These are phyloP conservation scores for Syrphus vitripennis DNA, from an alignment of 2,888 invertebrate genomes.

Conservation along the genomic window DNA sequence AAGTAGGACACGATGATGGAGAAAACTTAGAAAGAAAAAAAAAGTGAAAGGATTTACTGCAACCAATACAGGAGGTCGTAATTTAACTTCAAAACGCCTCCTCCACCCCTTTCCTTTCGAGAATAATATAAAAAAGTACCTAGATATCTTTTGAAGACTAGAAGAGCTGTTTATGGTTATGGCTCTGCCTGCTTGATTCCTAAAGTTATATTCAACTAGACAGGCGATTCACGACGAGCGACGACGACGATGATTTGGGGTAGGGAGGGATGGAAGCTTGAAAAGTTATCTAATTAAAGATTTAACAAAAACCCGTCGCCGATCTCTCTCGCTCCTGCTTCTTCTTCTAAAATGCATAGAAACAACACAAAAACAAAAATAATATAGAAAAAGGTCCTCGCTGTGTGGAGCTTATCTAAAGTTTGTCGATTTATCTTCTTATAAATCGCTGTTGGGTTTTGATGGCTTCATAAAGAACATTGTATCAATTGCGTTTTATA, in stretches of 20 bases:
- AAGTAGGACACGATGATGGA: constrained; percentile 22
- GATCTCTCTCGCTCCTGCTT: not conserved
- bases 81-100: constrained; percentile 21
- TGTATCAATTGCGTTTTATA: constrained; percentile 54
- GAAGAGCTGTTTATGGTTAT: constrained; percentile 17
- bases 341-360: constrained; percentile 55
- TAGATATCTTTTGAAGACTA: constrained; percentile 12
- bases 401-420: constrained; percentile 37
- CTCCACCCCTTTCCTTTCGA: not conserved
- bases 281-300: constrained; percentile 58
- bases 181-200: constrained; percentile 2
- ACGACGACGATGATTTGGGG: not conserved
- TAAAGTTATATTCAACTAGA: not conserved
- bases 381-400: constrained; percentile 29
- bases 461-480: constrained; percentile 33
- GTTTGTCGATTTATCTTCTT: constrained; percentile 49
- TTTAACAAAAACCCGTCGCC: constrained; percentile 24
- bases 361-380: constrained; percentile 11
- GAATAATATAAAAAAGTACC: not conserved
- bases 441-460: constrained; percentile 38
- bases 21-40: constrained; percentile 8
- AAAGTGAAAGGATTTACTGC: constrained; percentile 59
- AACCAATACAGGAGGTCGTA: constrained; percentile 41
- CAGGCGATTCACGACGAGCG: not conserved
- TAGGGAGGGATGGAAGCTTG: not conserved